Evolutionary conservation across 2,888 invertebrate species (phyloP), one percentile per base, ranked within the genome.

Genomic region (Apodemia mormo): DNA sequence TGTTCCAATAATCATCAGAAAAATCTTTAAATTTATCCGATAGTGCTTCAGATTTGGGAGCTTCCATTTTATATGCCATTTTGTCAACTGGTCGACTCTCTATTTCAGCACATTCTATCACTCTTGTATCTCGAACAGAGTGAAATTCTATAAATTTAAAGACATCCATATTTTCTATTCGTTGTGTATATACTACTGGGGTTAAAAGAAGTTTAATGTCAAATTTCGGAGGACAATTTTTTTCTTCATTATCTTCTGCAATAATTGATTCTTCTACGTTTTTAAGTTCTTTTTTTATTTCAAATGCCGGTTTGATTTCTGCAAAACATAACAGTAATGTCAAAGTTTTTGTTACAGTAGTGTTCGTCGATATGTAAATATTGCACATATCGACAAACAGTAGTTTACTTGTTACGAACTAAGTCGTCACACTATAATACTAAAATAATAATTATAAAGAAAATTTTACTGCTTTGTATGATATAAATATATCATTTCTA

Each of bases 191-290:
- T 0, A 90, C 85, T 1, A 84, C 79, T 2, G 92, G 88, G 40
- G 79, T 75, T 82, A 91, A 85, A 9, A 91, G 76, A 14, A 93
- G 82, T 79, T 93, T 93, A 1, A 80, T 73, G 75, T 93, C 92
- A 65, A 92, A 86, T 75, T 81, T 83, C 8, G 76, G 73, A 14
- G 70, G 4, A 64, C 37, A 14, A 14, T 14, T 68, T 29, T 80
- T 73, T 4, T 71, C 73, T n/a, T 72, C 70, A 37, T 72, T 70
- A 0, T 70, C 68, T 10, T 64, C 12, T 22, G 49, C 64, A 33
- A 70, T 67, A 8, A 65, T 64, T 29, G 49, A 43, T 5, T n/a
- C 22, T 69, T 70, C 71, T n/a, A 4, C 7, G n/a, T 6, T 29
- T 30, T 14, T 37, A 61, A 10, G 4, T 69, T 68, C 68, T 2